Percentiles rank a stretch among this genome's conserved stretches.
Conservation (phyloP, 2,113 vertebrate species). For the Boulengeromyrus knoepffleri region DNA sequence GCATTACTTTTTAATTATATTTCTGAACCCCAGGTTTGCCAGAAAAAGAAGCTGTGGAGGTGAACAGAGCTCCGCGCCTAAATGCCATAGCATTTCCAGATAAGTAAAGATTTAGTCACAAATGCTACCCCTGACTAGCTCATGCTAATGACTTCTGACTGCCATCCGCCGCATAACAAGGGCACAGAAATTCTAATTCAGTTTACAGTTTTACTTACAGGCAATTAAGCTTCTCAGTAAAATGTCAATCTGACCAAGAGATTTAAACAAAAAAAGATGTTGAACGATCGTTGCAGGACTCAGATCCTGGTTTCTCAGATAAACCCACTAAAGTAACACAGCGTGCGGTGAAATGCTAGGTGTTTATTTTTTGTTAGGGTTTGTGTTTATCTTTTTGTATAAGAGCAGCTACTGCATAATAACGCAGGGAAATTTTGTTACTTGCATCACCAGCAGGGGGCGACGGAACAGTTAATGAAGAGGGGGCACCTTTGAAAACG, state of each 20-base stretch:
- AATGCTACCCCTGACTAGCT: not conserved
- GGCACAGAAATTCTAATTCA: not conserved
- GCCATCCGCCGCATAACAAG: not conserved
- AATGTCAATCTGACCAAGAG: not conserved
- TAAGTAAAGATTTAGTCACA: not conserved
- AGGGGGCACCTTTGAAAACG: not conserved
- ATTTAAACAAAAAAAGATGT: not conserved
- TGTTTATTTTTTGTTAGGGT: not conserved
- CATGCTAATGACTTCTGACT: constrained; percentile 10
- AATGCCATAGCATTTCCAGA: constrained; percentile 5
- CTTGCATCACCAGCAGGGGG: constrained; percentile 38
- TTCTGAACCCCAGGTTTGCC: constrained; percentile 30
- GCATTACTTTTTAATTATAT: constrained; percentile 51
- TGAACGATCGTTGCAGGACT: not conserved
- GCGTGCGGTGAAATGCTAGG: not conserved
- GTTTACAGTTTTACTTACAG: not conserved
- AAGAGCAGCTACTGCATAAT: constrained; percentile 21
- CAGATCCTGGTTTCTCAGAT: not conserved
- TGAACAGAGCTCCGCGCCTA: constrained; percentile 32
- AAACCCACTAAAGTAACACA: not conserved
- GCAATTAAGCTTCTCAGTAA: constrained; percentile 1
- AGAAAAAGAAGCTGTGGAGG: constrained; percentile 37
- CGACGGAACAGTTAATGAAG: not conserved
- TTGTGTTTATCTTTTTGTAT: constrained; percentile 16
- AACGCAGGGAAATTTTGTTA: constrained; percentile 48